Evolutionary conservation across 2,888 invertebrate genomes (phyloP).

Genomic region (Desoria tigrina): DNA sequence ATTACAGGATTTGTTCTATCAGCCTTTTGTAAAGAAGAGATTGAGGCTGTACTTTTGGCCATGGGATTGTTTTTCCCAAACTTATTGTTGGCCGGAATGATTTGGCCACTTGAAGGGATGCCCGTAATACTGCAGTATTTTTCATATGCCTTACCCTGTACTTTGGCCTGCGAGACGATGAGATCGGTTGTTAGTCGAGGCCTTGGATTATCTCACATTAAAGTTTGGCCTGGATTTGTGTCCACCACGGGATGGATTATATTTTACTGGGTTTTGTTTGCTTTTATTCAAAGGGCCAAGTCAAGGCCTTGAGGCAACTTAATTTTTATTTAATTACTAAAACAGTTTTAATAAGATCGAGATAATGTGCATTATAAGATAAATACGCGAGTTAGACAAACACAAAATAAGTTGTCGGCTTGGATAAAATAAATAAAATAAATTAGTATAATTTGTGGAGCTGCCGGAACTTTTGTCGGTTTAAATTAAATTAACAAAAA

Average conservation of each 20-base stretch:
- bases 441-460: too few relatives aligned
- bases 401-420: too few relatives aligned
- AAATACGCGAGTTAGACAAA: too few relatives aligned
- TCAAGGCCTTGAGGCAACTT: constrained; percentile 9
- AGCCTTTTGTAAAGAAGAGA: constrained; percentile 83
- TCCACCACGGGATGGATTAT: constrained; percentile 36
- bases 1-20: constrained; percentile 79
- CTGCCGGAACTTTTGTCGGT: too few relatives aligned
- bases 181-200: constrained; percentile 23
- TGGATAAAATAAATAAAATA: too few relatives aligned
- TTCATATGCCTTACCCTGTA: constrained; percentile 26
- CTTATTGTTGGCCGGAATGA: constrained; percentile 39
- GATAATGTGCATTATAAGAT: too few relatives aligned
- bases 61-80: constrained; percentile 68
- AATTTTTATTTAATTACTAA: not conserved
- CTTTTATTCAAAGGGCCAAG: constrained; percentile 27
- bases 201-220: constrained; percentile 7
- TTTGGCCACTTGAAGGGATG: constrained; percentile 39
- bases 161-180: constrained; percentile 25
- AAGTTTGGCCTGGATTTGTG: constrained; percentile 25
- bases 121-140: constrained; percentile 31
- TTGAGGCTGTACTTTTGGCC: constrained; percentile 88
- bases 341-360: not conserved
- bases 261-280: constrained; percentile 31
- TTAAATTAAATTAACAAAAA: too few relatives aligned